Evolutionary conservation across 1,140 invertebrate genomes (phyloP).

Genomic region (Protaetia brevitarsis): DNA sequence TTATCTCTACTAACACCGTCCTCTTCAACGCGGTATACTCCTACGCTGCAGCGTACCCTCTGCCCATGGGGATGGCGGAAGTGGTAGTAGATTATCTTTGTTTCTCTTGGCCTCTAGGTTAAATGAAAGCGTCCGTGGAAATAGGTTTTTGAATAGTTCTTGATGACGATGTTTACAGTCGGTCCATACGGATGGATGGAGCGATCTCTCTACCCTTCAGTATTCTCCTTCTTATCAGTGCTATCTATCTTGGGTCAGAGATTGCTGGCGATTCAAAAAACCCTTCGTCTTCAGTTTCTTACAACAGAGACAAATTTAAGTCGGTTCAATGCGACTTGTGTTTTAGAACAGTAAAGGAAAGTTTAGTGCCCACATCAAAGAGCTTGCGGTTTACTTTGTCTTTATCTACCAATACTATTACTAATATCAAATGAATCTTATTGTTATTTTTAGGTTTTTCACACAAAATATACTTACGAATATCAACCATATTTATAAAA

Average conservation of each 20-base stretch:
- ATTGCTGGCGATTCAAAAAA: constrained; percentile 13
- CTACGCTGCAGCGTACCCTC: too few relatives aligned
- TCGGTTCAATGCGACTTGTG: background rate
- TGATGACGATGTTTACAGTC: constrained; percentile 16
- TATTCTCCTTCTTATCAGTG: constrained; percentile 8
- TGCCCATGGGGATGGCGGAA: background rate
- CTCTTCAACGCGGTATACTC: background rate
- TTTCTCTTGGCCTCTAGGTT: constrained; percentile 5
- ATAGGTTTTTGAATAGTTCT: constrained; percentile 9
- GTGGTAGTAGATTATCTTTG: constrained; percentile 9
- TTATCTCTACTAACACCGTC: background rate
- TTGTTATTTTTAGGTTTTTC: too few relatives aligned
- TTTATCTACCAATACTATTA: too few relatives aligned
- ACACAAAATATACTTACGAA: too few relatives aligned
- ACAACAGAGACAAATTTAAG: background rate
- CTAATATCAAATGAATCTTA: too few relatives aligned
- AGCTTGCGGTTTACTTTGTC: too few relatives aligned
- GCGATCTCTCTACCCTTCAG: background rate
- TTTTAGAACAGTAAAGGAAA: too few relatives aligned
- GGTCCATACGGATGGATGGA: constrained; percentile 1
- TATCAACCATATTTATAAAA: too few relatives aligned
- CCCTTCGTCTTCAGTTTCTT: background rate
- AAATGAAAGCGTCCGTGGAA: constrained; percentile 3
- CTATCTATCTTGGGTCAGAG: background rate
- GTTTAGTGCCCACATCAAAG: background rate